A percentile compares a stretch with the other conserved stretches of the same genome.
These are phyloP conservation scores for Microtus richardsoni DNA, from an alignment of 2,113 vertebrate species.

Conservation along the genomic window DNA sequence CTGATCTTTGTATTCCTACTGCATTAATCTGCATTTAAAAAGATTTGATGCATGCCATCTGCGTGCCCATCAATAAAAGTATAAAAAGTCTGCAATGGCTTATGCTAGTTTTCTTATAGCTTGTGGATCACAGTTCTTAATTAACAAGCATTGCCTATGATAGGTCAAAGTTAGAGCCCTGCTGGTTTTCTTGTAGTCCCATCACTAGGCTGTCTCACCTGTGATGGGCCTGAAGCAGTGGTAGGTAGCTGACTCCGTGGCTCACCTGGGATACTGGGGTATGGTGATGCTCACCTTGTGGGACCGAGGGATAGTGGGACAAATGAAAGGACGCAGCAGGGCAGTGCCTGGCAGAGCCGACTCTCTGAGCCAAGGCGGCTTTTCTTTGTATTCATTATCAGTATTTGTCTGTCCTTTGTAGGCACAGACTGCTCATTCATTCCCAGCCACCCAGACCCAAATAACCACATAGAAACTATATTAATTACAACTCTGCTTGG, in stretches of 20 bases:
- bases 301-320: background rate
- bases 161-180: background rate
- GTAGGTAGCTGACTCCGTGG: background rate
- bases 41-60: background rate
- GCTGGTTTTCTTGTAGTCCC: background rate
- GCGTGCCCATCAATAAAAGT: background rate
- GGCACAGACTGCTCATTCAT: too few relatives aligned
- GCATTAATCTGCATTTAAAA: background rate
- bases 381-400: background rate
- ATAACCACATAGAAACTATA: too few relatives aligned
- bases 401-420: background rate
- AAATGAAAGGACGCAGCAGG: background rate
- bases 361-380: background rate
- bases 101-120: background rate
- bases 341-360: background rate
- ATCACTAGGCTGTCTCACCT: background rate
- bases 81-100: background rate
- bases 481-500: too few relatives aligned
- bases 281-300: background rate
- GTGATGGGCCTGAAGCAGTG: background rate
- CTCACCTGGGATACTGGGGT: background rate
- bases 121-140: background rate
- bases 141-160: background rate
- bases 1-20: background rate
- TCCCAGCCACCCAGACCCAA: too few relatives aligned